Conservation (phyloP, 2,888 invertebrate genomes). For the Heteropelma amictum region DNA sequence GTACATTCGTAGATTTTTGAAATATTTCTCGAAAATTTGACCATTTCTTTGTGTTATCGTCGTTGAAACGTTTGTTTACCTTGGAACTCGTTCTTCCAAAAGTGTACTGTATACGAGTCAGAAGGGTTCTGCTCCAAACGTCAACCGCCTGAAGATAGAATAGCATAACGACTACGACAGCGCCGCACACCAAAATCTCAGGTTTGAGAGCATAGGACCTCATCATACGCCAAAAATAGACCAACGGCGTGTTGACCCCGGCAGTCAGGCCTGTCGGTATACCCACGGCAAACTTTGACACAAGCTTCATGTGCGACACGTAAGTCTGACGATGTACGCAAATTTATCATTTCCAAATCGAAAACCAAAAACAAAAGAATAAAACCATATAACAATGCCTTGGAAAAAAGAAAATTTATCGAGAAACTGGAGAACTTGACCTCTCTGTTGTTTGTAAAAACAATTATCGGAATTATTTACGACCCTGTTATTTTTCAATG, state of each 20-base stretch:
- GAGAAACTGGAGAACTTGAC: no score
- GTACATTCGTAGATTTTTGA: no score
- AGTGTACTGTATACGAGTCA: conserved; percentile 85
- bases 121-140: conserved; percentile 87
- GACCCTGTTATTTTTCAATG: no score
- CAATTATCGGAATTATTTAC: no score
- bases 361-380: not conserved
- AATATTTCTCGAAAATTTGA: not conserved
- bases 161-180: conserved; percentile 85
- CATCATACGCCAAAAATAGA: conserved; percentile 89
- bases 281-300: conserved; percentile 89
- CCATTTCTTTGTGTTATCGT: not conserved
- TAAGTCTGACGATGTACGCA: conserved; percentile 84
- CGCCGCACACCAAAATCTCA: conserved; percentile 87
- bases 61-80: no score
- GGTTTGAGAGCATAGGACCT: conserved; percentile 89
- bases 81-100: conserved; percentile 82
- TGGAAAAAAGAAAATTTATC: no score
- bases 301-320: conserved; percentile 90
- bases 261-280: conserved; percentile 78
- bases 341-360: no score
- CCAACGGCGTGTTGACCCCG: conserved; percentile 84
- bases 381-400: no score
- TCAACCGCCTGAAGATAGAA: conserved; percentile 91
- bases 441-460: no score